phyloP scores from a whole-genome alignment of 37 sponge, comb jelly and placozoan species.

The Sycon ciliatum region DNA sequence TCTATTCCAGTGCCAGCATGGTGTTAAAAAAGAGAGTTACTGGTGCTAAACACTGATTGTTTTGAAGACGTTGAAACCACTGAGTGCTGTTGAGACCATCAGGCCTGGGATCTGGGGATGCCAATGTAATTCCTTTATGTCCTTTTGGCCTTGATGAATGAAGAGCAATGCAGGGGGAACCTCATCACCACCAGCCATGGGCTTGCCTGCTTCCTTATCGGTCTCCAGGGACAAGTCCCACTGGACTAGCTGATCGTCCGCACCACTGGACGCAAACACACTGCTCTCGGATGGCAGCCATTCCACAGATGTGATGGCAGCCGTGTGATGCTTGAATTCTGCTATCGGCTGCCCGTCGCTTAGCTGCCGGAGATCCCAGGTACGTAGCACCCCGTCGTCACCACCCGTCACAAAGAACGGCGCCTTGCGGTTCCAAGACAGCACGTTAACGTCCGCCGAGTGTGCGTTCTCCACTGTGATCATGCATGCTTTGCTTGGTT shows the following conservation, averaged over 20 bases:
- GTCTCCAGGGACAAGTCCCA: conserved; percentile 93
- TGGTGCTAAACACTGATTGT: conserved; percentile 83
- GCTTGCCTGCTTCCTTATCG: conserved; percentile 25
- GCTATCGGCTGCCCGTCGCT: conserved; percentile 58
- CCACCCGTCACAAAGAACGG: conserved; percentile 87
- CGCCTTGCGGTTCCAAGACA: conserved; percentile 82
- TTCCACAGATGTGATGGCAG: conserved; percentile 81
- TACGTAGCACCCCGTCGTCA: conserved; percentile 86
- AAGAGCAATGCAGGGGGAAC: conserved; percentile 92
- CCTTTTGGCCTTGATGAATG: conserved; percentile 92
- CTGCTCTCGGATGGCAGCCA: conserved; percentile 87
- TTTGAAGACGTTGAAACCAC: conserved; percentile 85
- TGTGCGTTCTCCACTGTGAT: conserved; percentile 77
- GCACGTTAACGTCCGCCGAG: conserved; percentile 89
- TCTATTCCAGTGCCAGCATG: no score
- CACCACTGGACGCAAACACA: conserved; percentile 88
- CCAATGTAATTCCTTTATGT: conserved; percentile 97
- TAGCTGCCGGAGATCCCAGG: conserved; percentile 90
- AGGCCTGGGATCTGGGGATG: conserved; percentile 94
- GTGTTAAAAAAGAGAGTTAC: no score
- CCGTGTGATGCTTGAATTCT: conserved; percentile 82
- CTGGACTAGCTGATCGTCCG: conserved; percentile 82
- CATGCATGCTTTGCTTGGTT: conserved; percentile 84
- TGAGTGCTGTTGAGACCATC: conserved; percentile 72
- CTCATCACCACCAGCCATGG: conserved; percentile 15